Conservation (phyloP, 2,888 invertebrate genomes). For the Polietes domitor region DNA sequence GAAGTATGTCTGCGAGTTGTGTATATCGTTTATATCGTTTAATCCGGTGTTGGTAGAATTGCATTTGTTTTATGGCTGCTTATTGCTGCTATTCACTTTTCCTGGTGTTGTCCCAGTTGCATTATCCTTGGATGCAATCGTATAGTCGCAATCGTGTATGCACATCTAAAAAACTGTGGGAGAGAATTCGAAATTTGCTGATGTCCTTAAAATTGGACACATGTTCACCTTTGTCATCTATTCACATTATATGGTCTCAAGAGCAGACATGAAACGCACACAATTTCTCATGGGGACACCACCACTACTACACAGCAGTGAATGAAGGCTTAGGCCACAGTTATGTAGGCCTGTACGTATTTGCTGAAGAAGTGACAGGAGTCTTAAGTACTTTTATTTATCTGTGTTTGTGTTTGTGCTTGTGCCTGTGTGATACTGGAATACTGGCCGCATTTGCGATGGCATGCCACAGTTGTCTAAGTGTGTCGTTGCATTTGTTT, state of each 20-base stretch:
- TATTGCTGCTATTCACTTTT: not conserved
- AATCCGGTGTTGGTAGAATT: not conserved
- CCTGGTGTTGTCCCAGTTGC: not conserved
- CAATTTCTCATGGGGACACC: not conserved
- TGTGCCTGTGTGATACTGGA: not conserved
- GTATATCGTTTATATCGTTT: not conserved
- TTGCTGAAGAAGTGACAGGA: not conserved
- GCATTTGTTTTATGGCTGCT: not conserved
- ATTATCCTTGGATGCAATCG: not conserved
- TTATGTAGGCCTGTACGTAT: not conserved
- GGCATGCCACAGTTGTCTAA: not conserved
- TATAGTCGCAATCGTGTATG: not conserved
- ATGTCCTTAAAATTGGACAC: slow-evolving; percentile 19
- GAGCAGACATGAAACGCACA: not conserved
- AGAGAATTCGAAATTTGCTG: not conserved
- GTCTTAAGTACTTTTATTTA: not conserved
- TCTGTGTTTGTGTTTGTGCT: not conserved
- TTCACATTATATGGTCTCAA: not conserved
- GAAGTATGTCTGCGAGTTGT: too few species aligned
- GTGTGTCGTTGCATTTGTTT: not conserved
- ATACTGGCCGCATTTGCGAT: not conserved
- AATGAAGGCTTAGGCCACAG: not conserved
- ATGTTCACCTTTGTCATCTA: slow-evolving; percentile 19
- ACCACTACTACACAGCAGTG: not conserved
- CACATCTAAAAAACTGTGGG: not conserved